These are phyloP conservation scores for Silvanus unidentatus DNA, from an alignment of 2,888 invertebrate species.

Conservation along the genomic window DNA sequence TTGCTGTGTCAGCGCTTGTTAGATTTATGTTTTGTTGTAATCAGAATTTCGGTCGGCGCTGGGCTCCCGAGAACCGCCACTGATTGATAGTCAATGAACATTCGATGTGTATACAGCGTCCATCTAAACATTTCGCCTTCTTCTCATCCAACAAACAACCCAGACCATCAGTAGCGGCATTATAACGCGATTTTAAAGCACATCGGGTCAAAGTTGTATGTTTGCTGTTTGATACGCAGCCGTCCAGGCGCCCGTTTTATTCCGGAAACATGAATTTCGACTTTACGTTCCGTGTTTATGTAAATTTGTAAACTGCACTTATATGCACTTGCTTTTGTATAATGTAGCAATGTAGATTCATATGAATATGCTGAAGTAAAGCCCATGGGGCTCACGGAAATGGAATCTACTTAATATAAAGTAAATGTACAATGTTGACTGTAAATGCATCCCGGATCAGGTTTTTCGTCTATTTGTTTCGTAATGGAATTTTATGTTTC, in stretches of 20 bases:
- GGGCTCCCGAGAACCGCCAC: no score
- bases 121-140: no score
- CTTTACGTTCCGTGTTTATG: slow-evolving; percentile 17
- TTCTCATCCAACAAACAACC: no score
- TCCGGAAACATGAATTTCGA: slow-evolving; percentile 15
- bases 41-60: slow-evolving; percentile 1
- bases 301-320: slow-evolving; percentile 9
- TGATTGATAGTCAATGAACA: slow-evolving; percentile 12
- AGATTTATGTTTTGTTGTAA: slow-evolving; percentile 13
- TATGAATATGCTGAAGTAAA: not conserved
- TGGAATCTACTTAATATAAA: not conserved
- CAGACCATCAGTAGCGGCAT: no score
- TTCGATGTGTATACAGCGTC: slow-evolving; percentile 8
- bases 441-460: no score
- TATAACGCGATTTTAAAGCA: no score
- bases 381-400: not conserved
- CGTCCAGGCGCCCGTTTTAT: slow-evolving; percentile 12
- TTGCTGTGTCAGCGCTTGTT: slow-evolving; percentile 13
- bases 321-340: slow-evolving; percentile 1
- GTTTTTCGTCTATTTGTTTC: no score
- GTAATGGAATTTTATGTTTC: no score
- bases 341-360: not conserved
- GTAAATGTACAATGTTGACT: not conserved
- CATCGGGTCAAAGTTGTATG: not conserved
- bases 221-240: slow-evolving; percentile 8